Evolutionary conservation across 2,797 vertebrate genomes (phyloP), one percentile per base, ranked within the genome.

Genomic region (Falco biarmicus): DNA sequence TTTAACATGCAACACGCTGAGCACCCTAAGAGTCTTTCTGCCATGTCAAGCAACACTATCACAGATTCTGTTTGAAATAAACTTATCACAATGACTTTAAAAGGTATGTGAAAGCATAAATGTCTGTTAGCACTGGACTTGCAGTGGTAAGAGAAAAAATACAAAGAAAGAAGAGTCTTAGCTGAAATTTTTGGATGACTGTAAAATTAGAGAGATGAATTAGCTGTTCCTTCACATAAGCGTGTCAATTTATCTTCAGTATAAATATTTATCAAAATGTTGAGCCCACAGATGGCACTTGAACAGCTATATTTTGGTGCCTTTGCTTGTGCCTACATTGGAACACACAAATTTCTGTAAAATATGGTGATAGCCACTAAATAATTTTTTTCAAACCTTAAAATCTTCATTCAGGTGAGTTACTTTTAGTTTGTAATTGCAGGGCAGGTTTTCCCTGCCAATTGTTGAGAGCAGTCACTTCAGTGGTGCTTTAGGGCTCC

Each of bases 301-400:
- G 31, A 75, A 20, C 13, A 91, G 16, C 59, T 64, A 6, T 32
- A 6, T 63, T 89, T 61, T 29, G 22, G 15, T n/a, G 66, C 18
- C 22, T 78, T 1, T 1, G 0, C 16, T 89, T 37, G 7, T 25
- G 24, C 41, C 25, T 0, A 0, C 5, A 4, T 24, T 19, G 57
- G 29, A 86, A 32, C 15, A 41, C 0, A 1, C 13, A 45, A 10
- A 25, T 56, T 63, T 83, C 74, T 78, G 13, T 31, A 68, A 83
- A 77, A n/a, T 26, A 15, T 0, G 0, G 45, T 24, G 24, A 47
- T 16, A 79, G 22, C 32, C 39, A 13, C 39, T 19, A 69, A 17
- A 15, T 18, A 20, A 82, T 57, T 10, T 18, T 48, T 59, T 48
- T 43, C 5, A 29, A 73, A 47, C 24, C 15, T 37, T 19, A 37